Base-by-base conservation (phyloP, 2,113 vertebrate species). In the Corvus cornix region DNA sequence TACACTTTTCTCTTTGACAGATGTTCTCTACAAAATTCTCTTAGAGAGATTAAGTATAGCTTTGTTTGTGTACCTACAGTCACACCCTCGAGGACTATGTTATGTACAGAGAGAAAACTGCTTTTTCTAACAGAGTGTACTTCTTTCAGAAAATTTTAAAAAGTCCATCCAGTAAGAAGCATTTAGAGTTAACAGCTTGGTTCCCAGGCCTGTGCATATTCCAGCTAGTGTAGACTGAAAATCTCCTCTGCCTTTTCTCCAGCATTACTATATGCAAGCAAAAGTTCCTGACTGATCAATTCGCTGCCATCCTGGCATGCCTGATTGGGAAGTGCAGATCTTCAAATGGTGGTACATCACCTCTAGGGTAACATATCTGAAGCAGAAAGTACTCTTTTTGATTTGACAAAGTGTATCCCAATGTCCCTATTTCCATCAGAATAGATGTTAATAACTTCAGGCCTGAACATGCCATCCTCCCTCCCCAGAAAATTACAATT, bases 11-110 rank as follows among this genome's bases (percentile, higher is more conserved):
- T 75, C 72, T 89, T 89, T 55, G 56, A 66, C 80, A 75, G 80
- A 86, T 93, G 81, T 91, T 93, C 69, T 68, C 88, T 74, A 41
- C 84, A 80, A 85, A 88, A 87, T 87, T 79, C 66, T 60, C 80
- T 48, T 73, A 60, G 72, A 56, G 74, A 92, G 56, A 86, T 81
- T 80, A 91, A 81, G 88, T 74, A 39, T 49, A 90, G 83, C 89
- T 82, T 78, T 72, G 37, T 87, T 94, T 76, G 77, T 83, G 63
- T 75, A 93, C 93, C 89, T 96, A 56, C 69, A 89, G 84, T 68
- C 84, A 78, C 88, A 81, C 69, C 72, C 89, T 91, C n/a, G 33
- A 56, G 80, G 66, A 53, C 69, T 60, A 11, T 80, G 51, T n/a
- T 69, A 52, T 87, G 41, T 64, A 77, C 73, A 86, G 76, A 46